A percentile compares a stretch with the other conserved stretches of the same genome.
phyloP scores from a whole-genome alignment of 1,140 invertebrate genomes.

The Heliconius nattereri region DNA sequence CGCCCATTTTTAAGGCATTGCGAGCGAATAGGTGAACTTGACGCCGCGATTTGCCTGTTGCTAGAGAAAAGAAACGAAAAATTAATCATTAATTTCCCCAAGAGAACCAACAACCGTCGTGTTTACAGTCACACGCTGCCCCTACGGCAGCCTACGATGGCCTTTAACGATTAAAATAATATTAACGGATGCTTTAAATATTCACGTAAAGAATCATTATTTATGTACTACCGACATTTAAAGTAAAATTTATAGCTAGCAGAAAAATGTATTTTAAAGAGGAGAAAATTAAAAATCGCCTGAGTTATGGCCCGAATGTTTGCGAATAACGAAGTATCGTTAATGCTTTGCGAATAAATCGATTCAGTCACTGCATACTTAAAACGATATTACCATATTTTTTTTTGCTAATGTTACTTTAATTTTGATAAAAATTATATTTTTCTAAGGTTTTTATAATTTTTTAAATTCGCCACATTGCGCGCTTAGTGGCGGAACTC shows the following conservation, averaged over 20 bases:
- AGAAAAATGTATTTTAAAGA: neutral
- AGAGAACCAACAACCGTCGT: too few relatives aligned
- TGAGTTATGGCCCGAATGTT: slow-evolving; percentile 8
- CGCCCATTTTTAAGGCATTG: too few relatives aligned
- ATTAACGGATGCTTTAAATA: too few relatives aligned
- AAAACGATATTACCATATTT: neutral
- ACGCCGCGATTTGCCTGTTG: too few relatives aligned
- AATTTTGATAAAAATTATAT: neutral
- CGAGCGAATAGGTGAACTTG: too few relatives aligned
- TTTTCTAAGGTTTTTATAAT: neutral
- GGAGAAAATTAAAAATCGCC: neutral
- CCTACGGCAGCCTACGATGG: too few relatives aligned
- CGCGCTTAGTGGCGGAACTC: too few relatives aligned
- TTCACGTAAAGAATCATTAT: neutral
- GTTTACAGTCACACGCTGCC: too few relatives aligned
- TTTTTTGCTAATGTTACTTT: neutral
- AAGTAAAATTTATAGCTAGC: neutral
- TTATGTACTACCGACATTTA: neutral
- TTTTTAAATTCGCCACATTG: neutral
- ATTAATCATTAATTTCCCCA: too few relatives aligned
- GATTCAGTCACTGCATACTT: slow-evolving; percentile 1
- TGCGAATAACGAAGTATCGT: slow-evolving; percentile 9
- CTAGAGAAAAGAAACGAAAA: too few relatives aligned
- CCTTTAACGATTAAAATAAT: too few relatives aligned
- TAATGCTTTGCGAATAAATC: slow-evolving; percentile 3